These are phyloP conservation scores for Anguilla rostrata DNA, from an alignment of 2,113 vertebrate species.

Conservation along the genomic window DNA sequence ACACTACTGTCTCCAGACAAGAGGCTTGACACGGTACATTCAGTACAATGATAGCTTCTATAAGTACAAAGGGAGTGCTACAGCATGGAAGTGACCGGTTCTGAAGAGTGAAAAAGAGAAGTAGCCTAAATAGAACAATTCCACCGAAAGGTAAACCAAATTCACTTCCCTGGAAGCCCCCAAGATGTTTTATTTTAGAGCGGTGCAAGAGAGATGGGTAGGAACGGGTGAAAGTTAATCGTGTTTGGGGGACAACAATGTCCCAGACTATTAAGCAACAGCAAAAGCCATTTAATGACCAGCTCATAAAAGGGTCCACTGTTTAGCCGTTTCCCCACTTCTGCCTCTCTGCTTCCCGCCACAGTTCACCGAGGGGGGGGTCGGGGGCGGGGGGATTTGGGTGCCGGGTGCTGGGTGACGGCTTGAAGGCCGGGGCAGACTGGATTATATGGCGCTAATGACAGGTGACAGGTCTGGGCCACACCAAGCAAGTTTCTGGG, in stretches of 20 bases:
- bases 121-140: neutral
- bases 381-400: slow-evolving; percentile 9
- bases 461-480: slow-evolving; percentile 43
- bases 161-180: neutral
- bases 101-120: neutral
- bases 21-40: neutral
- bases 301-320: slow-evolving; percentile 41
- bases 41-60: neutral
- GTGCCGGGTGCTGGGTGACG: slow-evolving; percentile 31
- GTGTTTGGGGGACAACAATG: slow-evolving; percentile 50
- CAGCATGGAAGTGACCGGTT: neutral
- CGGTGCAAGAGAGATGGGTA: neutral
- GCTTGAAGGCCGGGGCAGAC: slow-evolving; percentile 37
- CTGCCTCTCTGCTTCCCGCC: neutral
- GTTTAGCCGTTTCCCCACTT: slow-evolving; percentile 24
- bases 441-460: slow-evolving; percentile 47
- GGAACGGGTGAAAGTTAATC: slow-evolving; percentile 40
- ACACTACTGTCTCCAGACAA: neutral
- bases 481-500: slow-evolving; percentile 38
- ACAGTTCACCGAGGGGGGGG: neutral
- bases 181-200: neutral
- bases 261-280: slow-evolving; percentile 43
- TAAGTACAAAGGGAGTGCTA: neutral
- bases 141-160: neutral
- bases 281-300: slow-evolving; percentile 38